phyloP scores from a whole-genome alignment of 2,113 vertebrate species.

The Ctenodactylus gundi region DNA sequence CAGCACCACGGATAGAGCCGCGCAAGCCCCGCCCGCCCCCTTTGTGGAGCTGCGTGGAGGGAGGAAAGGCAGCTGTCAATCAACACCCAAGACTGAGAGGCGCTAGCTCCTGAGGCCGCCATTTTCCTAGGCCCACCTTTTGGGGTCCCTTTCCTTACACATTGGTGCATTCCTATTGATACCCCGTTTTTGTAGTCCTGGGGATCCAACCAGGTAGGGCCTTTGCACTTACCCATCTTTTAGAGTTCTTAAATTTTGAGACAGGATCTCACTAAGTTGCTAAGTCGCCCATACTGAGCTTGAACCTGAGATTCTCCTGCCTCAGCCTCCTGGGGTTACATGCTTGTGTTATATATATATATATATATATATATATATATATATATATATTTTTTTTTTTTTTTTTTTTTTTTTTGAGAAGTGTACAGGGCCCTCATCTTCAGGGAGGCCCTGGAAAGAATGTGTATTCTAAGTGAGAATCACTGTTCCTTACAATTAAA shows the following conservation, averaged over 20 bases:
- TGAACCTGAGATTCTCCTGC: too few species aligned
- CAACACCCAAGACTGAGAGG: too few species aligned
- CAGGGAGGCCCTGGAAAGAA: neutral
- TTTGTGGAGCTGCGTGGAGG: neutral
- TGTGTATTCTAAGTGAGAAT: neutral
- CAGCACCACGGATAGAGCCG: constrained; percentile 40
- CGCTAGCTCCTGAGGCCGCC: fast-evolving
- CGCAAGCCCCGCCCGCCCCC: fast-evolving
- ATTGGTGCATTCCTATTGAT: neutral
- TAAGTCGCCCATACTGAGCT: too few species aligned
- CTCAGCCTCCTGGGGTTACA: too few species aligned
- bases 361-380: too few species aligned
- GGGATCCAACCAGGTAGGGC: too few species aligned
- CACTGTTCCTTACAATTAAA: neutral
- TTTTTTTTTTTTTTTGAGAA: neutral
- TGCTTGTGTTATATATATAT: too few species aligned
- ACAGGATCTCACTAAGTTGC: too few species aligned
- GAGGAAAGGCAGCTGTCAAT: neutral
- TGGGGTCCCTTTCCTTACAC: neutral
- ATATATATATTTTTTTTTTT: too few species aligned
- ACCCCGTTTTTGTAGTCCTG: neutral
- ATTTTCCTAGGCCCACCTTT: neutral
- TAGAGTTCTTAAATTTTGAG: too few species aligned
- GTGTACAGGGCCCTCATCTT: neutral
- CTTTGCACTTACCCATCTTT: too few species aligned